Base-by-base conservation (phyloP, 2,888 invertebrate species). In the Sinohyriopsis cumingii region DNA sequence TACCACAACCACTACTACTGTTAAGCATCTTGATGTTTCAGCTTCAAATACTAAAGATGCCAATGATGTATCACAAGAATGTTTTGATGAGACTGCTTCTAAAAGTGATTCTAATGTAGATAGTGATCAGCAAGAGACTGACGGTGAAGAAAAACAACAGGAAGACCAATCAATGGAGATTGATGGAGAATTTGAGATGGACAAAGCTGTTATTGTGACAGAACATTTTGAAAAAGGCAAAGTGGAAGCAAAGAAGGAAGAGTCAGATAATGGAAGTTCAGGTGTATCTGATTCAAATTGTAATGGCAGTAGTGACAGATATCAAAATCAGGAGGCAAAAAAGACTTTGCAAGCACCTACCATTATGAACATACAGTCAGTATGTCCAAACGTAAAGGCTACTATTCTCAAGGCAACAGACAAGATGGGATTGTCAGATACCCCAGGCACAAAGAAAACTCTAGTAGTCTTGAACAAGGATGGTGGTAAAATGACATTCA, bases 401-500 rank as follows among this genome's bases (percentile, higher is more conserved):
- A 73, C 78, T 20, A 56, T 80, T 5, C 71, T 83, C 24, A 80
- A 82, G 63, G 70, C 76, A 20, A 69, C 69, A 9, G 78, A 75
- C 5, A 74, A 76, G 68, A 22, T 65, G 25, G 22, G n/a, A 18
- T n/a, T 69, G n/a, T 61, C 67, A 57, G 69, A 74, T 55, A 66
- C 59, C 20, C 72, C 72, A 59, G 79, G 80, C 61, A 78, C 84
- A 22, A 84, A 83, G 65, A 85, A 83, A 22, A 78, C 86, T n/a
- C 77, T 88, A 66, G 82, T 88, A 9, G 83, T 87, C 25, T 59
- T 78, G 18, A 86, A 84, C 72, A 84, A 86, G 59, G 87, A 87
- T 62, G 88, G 88, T 9, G 80, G 79, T 53, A 84, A 85, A 63
- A 83, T 86, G 63, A 86, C 83, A 19, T 75, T 86, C 45, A 70